Evolutionary conservation across 2,113 vertebrate species (phyloP), one percentile per base, ranked within the genome.

Genomic region (Tretioscincus oriximinensis): DNA sequence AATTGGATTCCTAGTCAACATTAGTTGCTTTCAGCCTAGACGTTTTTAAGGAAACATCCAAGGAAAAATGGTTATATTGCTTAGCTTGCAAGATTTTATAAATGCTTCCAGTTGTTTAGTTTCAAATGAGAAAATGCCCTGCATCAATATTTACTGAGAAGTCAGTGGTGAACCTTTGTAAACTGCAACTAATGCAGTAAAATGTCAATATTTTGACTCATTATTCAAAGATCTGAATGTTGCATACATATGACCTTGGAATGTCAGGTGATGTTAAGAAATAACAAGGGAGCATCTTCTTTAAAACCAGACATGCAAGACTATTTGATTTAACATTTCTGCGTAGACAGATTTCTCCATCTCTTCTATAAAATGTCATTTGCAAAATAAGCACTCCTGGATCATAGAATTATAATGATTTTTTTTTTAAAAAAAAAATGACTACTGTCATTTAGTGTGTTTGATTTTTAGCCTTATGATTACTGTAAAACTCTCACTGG

Each of bases 121-220:
- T 66, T 31, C 47, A 54, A 54, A n/a, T 73, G 61, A 73, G 20
- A 51, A 73, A 18, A 21, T 49, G 78, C n/a, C 35, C 18, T 11
- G 9, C 29, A 10, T 80, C 68, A 72, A 73, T 28, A 64, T 80
- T 80, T 35, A 51, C 45, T 73, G 70, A 35, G 70, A 80, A 54
- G 28, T 81, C 79, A 81, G 61, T 41, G 21, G 21, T 72, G 35
- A 73, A 65, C 5, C 22, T 29, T 81, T 81, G 70, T 72, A 81
- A 54, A 66, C 28, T 49, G 12, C 49, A 64, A 80, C 61, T 20
- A 66, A 54, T 51, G 51, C 9, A 14, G 69, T 24, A 26, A 73
- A 81, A 49, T 66, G 49, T 81, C 70, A 66, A 26, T 35, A 73
- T 60, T 54, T 66, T 73, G 70, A 35, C 70, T 81, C 72, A 35